Evolutionary conservation across 1,140 invertebrate genomes (phyloP).

Genomic region (Solenopsis fugax): DNA sequence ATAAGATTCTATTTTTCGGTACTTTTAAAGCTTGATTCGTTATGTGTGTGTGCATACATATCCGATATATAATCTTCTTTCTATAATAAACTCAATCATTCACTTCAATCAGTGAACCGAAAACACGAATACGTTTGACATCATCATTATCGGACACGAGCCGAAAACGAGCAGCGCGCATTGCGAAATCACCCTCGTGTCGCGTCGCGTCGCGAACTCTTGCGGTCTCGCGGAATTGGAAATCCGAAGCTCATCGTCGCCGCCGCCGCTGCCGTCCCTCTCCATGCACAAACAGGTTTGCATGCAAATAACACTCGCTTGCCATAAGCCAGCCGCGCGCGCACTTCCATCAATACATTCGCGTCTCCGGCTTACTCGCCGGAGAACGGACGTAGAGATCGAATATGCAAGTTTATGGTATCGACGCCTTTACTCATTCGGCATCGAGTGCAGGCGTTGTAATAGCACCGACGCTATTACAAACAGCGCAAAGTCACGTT

Average conservation of each 20-base stretch:
- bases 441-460: not conserved
- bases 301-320: slow-evolving; percentile 73
- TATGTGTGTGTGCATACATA: not conserved
- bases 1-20: not conserved
- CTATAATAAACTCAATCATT: not conserved
- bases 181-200: slow-evolving; percentile 33
- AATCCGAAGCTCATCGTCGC: slow-evolving; percentile 62
- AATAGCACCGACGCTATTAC: not conserved
- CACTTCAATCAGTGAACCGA: slow-evolving; percentile 26
- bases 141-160: slow-evolving; percentile 39
- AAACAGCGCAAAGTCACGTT: not conserved
- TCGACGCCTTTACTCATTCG: slow-evolving; percentile 3
- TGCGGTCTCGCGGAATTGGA: slow-evolving; percentile 68
- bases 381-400: slow-evolving; percentile 23
- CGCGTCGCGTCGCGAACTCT: slow-evolving; percentile 14
- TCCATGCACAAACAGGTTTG: slow-evolving; percentile 71
- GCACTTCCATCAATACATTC: slow-evolving; percentile 49
- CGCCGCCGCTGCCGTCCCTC: slow-evolving; percentile 1
- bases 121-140: slow-evolving; percentile 13
- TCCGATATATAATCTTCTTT: not conserved
- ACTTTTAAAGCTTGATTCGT: not conserved
- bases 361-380: slow-evolving; percentile 14
- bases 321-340: slow-evolving; percentile 66
- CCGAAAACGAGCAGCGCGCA: slow-evolving; percentile 22
- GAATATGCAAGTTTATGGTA: slow-evolving; percentile 45